Evolutionary conservation across 2,797 vertebrate species (phyloP).

Genomic region (Tadarida brasiliensis): DNA sequence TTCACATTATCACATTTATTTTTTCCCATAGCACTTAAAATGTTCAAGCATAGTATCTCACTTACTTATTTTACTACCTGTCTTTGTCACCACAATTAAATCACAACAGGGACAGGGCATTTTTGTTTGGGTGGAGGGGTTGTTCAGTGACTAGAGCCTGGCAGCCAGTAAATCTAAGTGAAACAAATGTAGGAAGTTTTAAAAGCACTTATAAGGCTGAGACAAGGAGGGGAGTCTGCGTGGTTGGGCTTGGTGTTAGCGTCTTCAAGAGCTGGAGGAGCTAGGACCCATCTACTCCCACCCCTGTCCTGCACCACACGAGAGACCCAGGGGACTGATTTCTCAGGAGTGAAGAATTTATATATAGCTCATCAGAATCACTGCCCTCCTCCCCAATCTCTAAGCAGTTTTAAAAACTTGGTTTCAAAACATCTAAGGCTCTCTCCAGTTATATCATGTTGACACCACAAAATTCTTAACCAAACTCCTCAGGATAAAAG

Average conservation of each 20-base stretch:
- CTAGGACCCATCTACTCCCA: background rate
- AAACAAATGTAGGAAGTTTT: background rate
- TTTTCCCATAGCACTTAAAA: background rate
- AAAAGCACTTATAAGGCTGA: background rate
- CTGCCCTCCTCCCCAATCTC: background rate
- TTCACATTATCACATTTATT: background rate
- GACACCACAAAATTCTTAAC: conserved; percentile 42
- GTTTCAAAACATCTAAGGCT: conserved; percentile 20
- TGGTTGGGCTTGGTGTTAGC: background rate
- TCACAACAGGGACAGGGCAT: background rate
- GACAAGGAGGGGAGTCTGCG: background rate
- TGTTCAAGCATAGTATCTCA: background rate
- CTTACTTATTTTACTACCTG: background rate
- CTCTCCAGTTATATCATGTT: background rate
- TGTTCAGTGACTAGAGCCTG: background rate
- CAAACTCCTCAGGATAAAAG: conserved; percentile 36
- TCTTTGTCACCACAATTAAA: conserved; percentile 44
- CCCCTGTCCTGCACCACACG: background rate
- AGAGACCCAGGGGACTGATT: conserved; percentile 34
- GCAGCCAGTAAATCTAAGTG: background rate
- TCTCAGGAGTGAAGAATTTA: conserved; percentile 42
- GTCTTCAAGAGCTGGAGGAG: background rate
- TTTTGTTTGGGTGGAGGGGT: background rate
- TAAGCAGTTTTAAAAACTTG: conserved; percentile 48
- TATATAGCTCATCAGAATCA: conserved; percentile 17